These are phyloP conservation scores for Riptortus pedestris DNA, from an alignment of 1,140 invertebrate species.

Conservation along the genomic window DNA sequence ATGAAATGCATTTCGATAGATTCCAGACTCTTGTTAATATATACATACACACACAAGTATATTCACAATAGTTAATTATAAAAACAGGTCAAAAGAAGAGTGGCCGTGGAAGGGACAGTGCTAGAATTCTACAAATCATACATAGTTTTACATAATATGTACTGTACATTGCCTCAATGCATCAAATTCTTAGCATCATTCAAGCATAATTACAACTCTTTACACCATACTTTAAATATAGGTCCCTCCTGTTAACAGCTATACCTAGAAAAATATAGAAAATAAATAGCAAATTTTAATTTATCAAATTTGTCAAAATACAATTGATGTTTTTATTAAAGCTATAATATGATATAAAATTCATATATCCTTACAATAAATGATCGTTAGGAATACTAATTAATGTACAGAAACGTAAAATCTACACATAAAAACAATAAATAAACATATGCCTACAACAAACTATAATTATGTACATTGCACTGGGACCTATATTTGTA, in stretches of 20 bases:
- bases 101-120: neutral
- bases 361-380: neutral
- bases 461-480: slow-evolving; percentile 6
- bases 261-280: slow-evolving; percentile 7
- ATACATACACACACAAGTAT: no score
- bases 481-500: slow-evolving; percentile 8
- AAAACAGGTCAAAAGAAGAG: slow-evolving; percentile 1
- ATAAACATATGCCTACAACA: neutral
- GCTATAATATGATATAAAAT: neutral
- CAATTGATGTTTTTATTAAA: neutral
- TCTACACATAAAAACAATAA: neutral
- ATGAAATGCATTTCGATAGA: no score
- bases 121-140: neutral
- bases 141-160: neutral
- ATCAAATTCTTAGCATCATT: neutral
- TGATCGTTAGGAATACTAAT: neutral
- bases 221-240: slow-evolving; percentile 2
- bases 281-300: neutral
- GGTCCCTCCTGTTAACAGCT: neutral
- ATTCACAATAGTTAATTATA: neutral
- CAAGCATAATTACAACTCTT: slow-evolving; percentile 3
- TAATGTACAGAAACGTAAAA: neutral
- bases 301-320: neutral
- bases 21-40: neutral
- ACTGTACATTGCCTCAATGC: slow-evolving; percentile 15